Evolutionary conservation across 2,113 vertebrate species (phyloP).

Genomic region (Sitta europaea): DNA sequence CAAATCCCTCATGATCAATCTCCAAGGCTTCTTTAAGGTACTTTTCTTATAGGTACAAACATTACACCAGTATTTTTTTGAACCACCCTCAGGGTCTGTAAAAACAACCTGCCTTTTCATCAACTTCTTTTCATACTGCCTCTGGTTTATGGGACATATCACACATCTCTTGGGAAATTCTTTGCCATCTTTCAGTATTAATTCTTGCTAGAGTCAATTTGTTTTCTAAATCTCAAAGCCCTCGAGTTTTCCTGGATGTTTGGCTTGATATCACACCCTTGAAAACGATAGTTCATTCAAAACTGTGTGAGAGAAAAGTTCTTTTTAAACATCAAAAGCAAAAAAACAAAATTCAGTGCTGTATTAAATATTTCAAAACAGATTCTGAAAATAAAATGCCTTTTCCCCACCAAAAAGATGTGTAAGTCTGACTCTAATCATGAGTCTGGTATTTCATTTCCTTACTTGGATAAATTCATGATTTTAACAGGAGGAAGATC

Average conservation of each 20-base stretch:
- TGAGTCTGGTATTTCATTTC: background rate
- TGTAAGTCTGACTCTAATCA: background rate
- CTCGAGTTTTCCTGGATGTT: background rate
- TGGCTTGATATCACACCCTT: background rate
- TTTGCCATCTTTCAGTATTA: background rate
- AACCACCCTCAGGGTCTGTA: background rate
- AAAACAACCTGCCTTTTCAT: background rate
- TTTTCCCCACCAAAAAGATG: background rate
- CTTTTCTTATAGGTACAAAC: background rate
- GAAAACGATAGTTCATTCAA: background rate
- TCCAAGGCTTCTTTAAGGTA: background rate
- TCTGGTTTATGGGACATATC: background rate
- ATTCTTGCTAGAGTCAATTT: background rate
- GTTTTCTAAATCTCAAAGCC: background rate
- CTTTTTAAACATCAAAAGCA: background rate
- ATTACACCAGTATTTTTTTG: background rate
- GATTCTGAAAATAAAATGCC: background rate
- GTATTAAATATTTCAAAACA: background rate
- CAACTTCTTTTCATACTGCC: background rate
- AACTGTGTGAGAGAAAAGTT: background rate
- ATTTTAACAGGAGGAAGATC: background rate
- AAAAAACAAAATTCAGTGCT: background rate
- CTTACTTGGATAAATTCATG: background rate
- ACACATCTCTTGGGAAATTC: background rate
- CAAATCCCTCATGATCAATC: constrained; percentile 6